phyloP scores from a whole-genome alignment of 1,140 invertebrate species.

The Solenopsis fugax region DNA sequence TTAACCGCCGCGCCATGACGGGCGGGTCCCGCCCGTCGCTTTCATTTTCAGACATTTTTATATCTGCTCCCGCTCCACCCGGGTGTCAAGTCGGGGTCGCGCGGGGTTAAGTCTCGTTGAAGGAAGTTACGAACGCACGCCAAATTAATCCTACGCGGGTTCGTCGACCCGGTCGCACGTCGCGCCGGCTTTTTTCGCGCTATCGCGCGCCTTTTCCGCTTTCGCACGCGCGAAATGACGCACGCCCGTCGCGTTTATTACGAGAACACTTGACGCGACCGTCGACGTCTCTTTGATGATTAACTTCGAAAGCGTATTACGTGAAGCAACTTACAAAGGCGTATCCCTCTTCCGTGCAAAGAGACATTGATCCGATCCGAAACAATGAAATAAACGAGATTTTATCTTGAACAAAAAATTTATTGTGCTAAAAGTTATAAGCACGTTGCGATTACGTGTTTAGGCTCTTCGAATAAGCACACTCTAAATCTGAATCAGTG shows the following conservation, averaged over 20 bases:
- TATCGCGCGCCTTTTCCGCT: conserved; percentile 56
- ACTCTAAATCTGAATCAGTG: too few relatives aligned
- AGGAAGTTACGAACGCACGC: conserved; percentile 57
- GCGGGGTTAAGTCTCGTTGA: conserved; percentile 58
- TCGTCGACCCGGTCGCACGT: conserved; percentile 39
- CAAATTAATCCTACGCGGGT: conserved; percentile 53
- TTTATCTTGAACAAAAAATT: background rate
- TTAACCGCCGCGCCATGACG: conserved; percentile 17
- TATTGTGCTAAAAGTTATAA: background rate
- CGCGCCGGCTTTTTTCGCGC: conserved; percentile 48
- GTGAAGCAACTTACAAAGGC: background rate
- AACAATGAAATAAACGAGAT: background rate
- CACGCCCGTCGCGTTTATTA: conserved; percentile 26
- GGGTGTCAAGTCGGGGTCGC: conserved; percentile 40
- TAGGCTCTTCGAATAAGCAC: too few relatives aligned
- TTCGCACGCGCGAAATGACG: conserved; percentile 55
- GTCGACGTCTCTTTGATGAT: conserved; percentile 11
- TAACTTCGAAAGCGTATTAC: background rate
- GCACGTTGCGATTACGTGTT: background rate
- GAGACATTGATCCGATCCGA: too few relatives aligned
- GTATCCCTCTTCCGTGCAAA: background rate
- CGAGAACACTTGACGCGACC: conserved; percentile 11
- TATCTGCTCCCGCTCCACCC: conserved; percentile 28
- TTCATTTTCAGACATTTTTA: conserved; percentile 46
- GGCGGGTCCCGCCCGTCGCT: background rate